Base-by-base conservation (phyloP, 2,113 vertebrate species). In the Cavia porcellus region DNA sequence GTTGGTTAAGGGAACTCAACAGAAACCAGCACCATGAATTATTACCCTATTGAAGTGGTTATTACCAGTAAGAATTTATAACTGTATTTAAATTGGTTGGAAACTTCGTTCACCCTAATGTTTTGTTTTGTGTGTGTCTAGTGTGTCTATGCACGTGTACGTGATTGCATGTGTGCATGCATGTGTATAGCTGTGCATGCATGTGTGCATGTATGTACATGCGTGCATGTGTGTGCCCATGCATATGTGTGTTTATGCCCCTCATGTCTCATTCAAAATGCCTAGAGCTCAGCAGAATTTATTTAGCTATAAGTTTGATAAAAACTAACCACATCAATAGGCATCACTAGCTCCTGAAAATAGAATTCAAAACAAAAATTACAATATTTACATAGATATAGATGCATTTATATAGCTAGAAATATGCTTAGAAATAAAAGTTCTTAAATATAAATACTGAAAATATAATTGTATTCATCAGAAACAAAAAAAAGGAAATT, bases 401-500 rank as follows among this genome's bases (percentile, higher is more conserved):
- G 15, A 30, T 70, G n/a, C 35, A 74, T 74, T 74, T 74, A 20
- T 72, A 68, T 0, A 77, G 66, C 66, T 70, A 70, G 32, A 70
- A 70, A 70, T n/a, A n/a, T 70, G 32, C 14, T 70, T 70, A n/a
- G 66, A n/a, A 32, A 35, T 35, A 83, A 68, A 52, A 88, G 79
- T 42, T 0, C 42, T 74, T 94, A 79, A 66, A n/a, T 55, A 12
- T 66, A 82, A 91, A 92, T 86, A 90, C 72, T 70, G 3, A 72
- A 61, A 87, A 90, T 38, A 47, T 81, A 90, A 92, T 86, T 92
- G 9, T 45, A 45, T 62, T 87, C 59, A 92, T 85, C 10, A 80
- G 10, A 94, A 11, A 47, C 75, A 86, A 95, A 47, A 77, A 87
- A 50, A 85, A 88, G 47, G 61, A 90, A 91, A 93, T 35, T 13